Evolutionary conservation across 92 coral and sea anemone species (phyloP).

Genomic region (Palythoa caribaeorum): DNA sequence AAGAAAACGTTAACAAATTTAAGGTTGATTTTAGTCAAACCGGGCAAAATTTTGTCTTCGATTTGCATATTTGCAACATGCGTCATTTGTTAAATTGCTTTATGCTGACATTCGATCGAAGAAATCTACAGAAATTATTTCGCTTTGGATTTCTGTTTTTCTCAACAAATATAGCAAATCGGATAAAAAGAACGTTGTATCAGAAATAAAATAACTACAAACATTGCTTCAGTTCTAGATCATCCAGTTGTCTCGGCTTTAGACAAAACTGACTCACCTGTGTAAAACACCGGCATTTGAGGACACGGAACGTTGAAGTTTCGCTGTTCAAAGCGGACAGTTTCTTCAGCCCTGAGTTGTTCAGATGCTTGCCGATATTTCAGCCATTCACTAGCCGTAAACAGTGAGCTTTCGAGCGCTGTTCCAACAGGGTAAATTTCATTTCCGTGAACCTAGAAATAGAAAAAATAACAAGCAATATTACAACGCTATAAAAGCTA

Average conservation of each 20-base stretch:
- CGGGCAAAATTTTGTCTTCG: background rate
- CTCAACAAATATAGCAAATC: no score
- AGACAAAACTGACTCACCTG: slow-evolving; percentile 54
- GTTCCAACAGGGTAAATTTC: slow-evolving; percentile 57
- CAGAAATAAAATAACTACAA: background rate
- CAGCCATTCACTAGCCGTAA: slow-evolving; percentile 79
- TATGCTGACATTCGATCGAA: background rate
- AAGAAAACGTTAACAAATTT: background rate
- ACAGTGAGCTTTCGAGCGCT: slow-evolving; percentile 58
- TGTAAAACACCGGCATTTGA: slow-evolving; percentile 78
- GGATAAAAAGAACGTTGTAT: no score
- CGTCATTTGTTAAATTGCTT: background rate
- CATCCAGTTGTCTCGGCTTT: background rate
- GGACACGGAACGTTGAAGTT: slow-evolving; percentile 57
- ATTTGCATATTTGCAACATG: background rate
- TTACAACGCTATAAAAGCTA: no score
- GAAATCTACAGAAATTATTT: background rate
- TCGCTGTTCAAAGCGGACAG: slow-evolving; percentile 66
- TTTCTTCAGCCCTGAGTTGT: slow-evolving; percentile 57
- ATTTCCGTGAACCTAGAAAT: slow-evolving; percentile 59
- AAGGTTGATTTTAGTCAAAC: background rate
- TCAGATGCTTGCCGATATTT: slow-evolving; percentile 71
- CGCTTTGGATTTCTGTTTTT: background rate
- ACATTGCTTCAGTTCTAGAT: background rate
- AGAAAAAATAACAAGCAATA: background rate